Base-by-base conservation (phyloP, 2,888 invertebrate species). In the Pasiphila rectangulata region DNA sequence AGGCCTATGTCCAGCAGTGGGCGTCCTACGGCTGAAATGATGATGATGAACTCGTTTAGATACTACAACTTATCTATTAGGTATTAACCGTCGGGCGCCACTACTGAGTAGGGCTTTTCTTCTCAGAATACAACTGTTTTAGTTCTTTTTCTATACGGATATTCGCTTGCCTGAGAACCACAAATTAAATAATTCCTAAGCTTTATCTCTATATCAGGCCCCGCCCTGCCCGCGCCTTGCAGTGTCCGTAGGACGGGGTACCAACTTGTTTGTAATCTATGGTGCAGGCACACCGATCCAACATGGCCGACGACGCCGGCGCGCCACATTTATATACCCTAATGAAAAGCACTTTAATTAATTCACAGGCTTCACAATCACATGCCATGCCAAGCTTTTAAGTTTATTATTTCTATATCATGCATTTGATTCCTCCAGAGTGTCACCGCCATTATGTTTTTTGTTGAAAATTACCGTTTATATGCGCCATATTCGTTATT, bases 311-410 rank as follows among this genome's bases (percentile, higher is more conserved):
- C 59, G 55, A 59, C 61, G 55, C 32, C 46, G 54, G 54, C 58
- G 51, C 63, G 67, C 64, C 64, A 57, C 56, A 57, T 71, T 56
- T 83, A 81, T 83, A 83, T 79, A 70, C 75, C 76, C 78, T 83
- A 83, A 86, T 83, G 83, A 86, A 86, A 85, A 77, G 76, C 84
- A 85, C 83, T 84, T 79, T 86, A 86, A 88, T 88, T 86, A 87
- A 86, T 87, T 83, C 87, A 80, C 85, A 80, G 82, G 45, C 50
- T 50, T 50, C 50, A 45, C 83, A 83, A 86, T 86, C 86, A 82
- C 83, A 69, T 68, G 70, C 75, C 73, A 67, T 69, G 63, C 76
- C 69, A 72, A 68, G 81, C 80, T 85, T 86, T 87, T 85, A 87
- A 79, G 82, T 85, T 86, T 84, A 86, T 86, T 83, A 79, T 84